Evolutionary conservation across 2,888 invertebrate species (phyloP).

Genomic region (Agrochola lychnidis): DNA sequence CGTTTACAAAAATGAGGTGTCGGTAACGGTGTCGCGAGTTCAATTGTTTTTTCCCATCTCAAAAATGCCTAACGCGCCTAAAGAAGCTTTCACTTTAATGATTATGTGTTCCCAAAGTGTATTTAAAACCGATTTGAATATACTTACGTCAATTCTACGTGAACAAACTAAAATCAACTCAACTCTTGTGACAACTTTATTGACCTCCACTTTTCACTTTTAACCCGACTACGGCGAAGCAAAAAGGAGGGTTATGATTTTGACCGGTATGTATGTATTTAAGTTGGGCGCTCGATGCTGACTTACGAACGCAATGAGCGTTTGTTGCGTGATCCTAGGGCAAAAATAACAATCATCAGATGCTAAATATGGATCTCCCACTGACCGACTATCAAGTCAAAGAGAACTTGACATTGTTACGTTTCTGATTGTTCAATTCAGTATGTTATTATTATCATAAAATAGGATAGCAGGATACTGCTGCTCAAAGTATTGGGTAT

Average conservation of each 20-base stretch:
- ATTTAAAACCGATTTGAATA: neutral
- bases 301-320: neutral
- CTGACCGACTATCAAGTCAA: neutral
- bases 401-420: neutral
- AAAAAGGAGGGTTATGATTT: too few species aligned
- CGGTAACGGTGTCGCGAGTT: too few species aligned
- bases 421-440: neutral
- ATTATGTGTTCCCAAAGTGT: neutral
- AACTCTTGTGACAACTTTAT: neutral
- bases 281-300: neutral
- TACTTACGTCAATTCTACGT: neutral
- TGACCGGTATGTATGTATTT: too few species aligned
- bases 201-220: neutral
- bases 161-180: neutral
- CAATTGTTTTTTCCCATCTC: too few species aligned
- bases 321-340: neutral
- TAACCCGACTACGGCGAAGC: too few species aligned
- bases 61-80: too few species aligned
- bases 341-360: neutral
- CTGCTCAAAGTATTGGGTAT: neutral
- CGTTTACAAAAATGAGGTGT: too few species aligned
- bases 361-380: conserved; percentile 5
- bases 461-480: neutral
- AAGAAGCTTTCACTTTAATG: too few species aligned
- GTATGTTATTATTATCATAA: neutral